Evolutionary conservation across 53 echinoderm and acorn worm species (phyloP).

Genomic region (Zoroaster sp.): DNA sequence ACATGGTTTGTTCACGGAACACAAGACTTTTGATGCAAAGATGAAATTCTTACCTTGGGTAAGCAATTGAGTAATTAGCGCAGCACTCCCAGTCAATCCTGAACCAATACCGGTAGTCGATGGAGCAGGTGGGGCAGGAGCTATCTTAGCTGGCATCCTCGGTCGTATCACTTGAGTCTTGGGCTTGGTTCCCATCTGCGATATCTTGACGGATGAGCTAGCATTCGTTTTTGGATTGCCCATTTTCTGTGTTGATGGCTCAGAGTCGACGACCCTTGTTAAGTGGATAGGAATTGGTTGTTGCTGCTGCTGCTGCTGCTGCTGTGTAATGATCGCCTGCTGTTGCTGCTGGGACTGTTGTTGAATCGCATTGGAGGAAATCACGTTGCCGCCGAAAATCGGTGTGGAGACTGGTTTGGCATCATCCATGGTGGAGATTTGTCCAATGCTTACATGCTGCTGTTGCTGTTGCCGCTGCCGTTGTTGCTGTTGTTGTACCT

Average conservation of each 20-base stretch:
- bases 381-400: slow-evolving; percentile 53
- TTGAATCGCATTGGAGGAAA: neutral
- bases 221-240: slow-evolving; percentile 1
- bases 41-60: slow-evolving; percentile 80
- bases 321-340: slow-evolving; percentile 45
- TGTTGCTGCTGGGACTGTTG: slow-evolving; percentile 27
- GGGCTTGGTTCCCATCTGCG: slow-evolving; percentile 53
- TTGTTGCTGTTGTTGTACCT: slow-evolving; percentile 37
- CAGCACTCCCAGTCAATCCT: slow-evolving; percentile 36
- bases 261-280: neutral
- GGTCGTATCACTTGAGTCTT: slow-evolving; percentile 46
- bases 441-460: slow-evolving; percentile 2
- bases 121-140: slow-evolving; percentile 67
- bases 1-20: no score
- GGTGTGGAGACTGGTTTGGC: slow-evolving; percentile 66
- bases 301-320: slow-evolving; percentile 57
- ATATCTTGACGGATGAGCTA: slow-evolving; percentile 48
- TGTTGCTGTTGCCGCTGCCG: neutral
- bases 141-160: slow-evolving; percentile 75
- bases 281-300: slow-evolving; percentile 20
- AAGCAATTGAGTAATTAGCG: slow-evolving; percentile 77
- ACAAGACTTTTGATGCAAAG: no score
- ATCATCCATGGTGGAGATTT: neutral
- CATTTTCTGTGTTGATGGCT: neutral
- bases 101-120: neutral